These are phyloP conservation scores for Macrophya alboannulata DNA, from an alignment of 2,888 invertebrate genomes.

Conservation along the genomic window DNA sequence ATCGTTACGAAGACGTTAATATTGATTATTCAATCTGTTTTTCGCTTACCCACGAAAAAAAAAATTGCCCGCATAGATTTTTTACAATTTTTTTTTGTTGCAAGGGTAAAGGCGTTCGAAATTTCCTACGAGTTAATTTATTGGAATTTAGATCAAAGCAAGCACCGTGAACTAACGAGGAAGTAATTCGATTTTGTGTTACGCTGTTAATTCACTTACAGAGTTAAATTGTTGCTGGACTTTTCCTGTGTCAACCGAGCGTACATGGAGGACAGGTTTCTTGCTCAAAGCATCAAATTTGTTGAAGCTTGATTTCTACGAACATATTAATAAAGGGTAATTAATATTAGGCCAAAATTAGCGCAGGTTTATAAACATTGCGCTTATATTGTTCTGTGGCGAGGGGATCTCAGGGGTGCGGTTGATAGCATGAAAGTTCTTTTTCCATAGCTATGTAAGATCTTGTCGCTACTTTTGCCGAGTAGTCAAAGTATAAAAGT, in stretches of 20 bases:
- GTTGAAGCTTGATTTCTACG: slow-evolving; percentile 89
- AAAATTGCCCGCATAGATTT: neutral
- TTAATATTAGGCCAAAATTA: neutral
- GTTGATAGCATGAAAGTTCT: neutral
- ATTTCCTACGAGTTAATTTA: neutral
- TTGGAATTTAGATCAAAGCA: neutral
- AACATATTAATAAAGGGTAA: slow-evolving; percentile 63
- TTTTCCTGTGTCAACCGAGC: slow-evolving; percentile 86
- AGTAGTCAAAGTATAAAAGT: neutral
- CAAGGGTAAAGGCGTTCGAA: neutral
- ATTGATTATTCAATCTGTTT: neutral
- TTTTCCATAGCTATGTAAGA: neutral
- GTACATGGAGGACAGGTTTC: slow-evolving; percentile 85
- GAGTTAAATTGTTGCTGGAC: slow-evolving; percentile 86
- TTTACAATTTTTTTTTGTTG: neutral
- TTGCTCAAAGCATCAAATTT: slow-evolving; percentile 89
- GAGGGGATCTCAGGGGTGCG: neutral
- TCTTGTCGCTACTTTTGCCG: neutral
- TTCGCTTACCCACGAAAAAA: neutral
- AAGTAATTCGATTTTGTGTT: slow-evolving; percentile 13
- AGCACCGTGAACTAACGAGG: neutral
- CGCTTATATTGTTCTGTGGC: neutral
- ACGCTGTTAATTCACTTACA: slow-evolving; percentile 80
- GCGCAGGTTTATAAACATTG: neutral
- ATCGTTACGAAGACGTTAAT: neutral